These are phyloP conservation scores for Ceramica pisi DNA, from an alignment of 2,888 invertebrate genomes.

Conservation along the genomic window DNA sequence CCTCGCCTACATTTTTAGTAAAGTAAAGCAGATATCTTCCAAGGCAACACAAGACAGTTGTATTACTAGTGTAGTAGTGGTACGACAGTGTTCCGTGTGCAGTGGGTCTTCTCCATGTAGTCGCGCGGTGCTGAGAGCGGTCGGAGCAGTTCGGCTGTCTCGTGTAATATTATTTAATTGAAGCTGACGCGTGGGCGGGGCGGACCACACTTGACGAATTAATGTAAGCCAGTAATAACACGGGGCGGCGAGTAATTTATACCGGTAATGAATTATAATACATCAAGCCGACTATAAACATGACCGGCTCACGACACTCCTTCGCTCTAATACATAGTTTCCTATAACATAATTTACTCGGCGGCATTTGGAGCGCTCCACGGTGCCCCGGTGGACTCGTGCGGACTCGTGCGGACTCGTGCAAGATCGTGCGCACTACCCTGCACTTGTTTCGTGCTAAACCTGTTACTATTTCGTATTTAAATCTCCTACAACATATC, in stretches of 20 bases:
- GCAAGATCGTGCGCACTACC: background rate
- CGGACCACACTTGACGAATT: conserved; percentile 81
- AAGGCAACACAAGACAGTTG: too few species aligned
- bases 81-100: too few species aligned
- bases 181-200: conserved; percentile 65
- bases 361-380: background rate
- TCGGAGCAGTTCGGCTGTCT: conserved; percentile 31
- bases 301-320: conserved; percentile 52
- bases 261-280: conserved; percentile 74
- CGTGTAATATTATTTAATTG: conserved; percentile 69
- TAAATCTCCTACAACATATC: background rate
- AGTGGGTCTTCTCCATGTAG: conserved; percentile 5
- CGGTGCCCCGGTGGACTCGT: background rate
- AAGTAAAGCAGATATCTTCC: background rate
- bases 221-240: conserved; percentile 76
- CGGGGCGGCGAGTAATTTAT: conserved; percentile 68
- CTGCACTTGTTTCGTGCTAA: background rate
- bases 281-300: conserved; percentile 67
- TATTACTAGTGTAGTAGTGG: too few species aligned
- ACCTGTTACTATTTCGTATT: background rate
- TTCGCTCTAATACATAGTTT: conserved; percentile 47
- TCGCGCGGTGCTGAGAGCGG: background rate
- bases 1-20: background rate
- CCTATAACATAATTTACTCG: conserved; percentile 40
- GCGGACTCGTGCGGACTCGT: background rate